phyloP scores from a whole-genome alignment of 2,797 vertebrate species.

The Anomalospiza imberbis region DNA sequence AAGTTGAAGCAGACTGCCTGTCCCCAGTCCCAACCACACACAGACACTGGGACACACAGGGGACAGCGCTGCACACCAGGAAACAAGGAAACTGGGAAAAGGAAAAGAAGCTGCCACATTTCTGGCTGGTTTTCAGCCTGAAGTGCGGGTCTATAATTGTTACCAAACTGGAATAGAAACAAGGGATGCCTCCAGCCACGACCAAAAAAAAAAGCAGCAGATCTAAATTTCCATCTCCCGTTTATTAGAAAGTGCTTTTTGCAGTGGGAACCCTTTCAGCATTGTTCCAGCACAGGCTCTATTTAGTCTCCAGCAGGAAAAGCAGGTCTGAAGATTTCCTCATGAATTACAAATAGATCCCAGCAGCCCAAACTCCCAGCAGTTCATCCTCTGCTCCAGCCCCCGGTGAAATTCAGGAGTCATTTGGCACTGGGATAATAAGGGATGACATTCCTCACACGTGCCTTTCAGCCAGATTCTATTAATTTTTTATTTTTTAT shows the following conservation, averaged over 20 bases:
- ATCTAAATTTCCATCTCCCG: constrained; percentile 38
- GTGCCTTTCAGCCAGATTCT: neutral
- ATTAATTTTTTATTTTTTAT: neutral
- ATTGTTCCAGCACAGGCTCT: constrained; percentile 33
- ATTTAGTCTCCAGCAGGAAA: constrained; percentile 44
- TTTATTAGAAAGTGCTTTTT: constrained; percentile 9
- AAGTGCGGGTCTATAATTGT: too few species aligned
- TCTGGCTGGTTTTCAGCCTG: neutral
- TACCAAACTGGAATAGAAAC: too few species aligned
- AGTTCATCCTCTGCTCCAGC: neutral
- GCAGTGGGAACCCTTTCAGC: constrained; percentile 31
- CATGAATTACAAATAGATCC: constrained; percentile 15
- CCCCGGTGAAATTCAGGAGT: neutral
- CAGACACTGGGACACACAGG: neutral
- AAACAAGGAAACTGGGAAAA: neutral
- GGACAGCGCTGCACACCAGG: neutral
- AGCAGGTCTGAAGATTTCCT: constrained; percentile 51
- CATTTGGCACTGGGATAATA: neutral
- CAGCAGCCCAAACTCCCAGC: neutral
- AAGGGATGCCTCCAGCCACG: neutral
- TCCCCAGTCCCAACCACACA: neutral
- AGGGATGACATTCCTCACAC: neutral
- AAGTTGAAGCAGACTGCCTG: constrained; percentile 48
- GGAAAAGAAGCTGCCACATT: neutral
- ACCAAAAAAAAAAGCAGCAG: neutral